Conservation (phyloP, 2,797 vertebrate genomes). For the Morelia viridis region DNA sequence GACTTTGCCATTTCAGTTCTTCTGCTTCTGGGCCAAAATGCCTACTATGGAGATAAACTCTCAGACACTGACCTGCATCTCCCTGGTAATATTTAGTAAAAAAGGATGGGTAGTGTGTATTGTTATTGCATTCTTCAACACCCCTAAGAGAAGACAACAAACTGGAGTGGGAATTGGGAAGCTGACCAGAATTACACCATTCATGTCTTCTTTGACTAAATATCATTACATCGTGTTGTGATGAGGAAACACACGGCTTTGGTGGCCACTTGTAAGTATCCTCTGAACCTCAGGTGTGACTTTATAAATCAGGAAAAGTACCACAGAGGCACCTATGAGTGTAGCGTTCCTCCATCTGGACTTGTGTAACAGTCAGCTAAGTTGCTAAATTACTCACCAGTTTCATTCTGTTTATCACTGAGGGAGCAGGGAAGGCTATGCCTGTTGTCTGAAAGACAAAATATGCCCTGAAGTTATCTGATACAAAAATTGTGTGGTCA, state of each 20-base stretch:
- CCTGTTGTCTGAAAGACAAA: conserved; percentile 71
- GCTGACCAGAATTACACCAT: not conserved
- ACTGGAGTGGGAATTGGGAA: not conserved
- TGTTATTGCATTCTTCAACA: not conserved
- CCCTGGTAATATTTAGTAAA: not conserved
- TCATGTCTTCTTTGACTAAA: not conserved
- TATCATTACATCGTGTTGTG: not conserved
- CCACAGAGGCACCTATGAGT: not conserved
- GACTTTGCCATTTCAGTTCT: not conserved
- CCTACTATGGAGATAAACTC: not conserved
- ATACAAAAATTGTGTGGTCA: not conserved
- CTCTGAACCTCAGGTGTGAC: not conserved
- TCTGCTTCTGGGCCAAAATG: not conserved
- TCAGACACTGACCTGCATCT: not conserved
- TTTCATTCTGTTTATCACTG: conserved; percentile 73
- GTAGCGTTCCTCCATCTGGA: not conserved
- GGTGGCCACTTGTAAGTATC: not conserved
- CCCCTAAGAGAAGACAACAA: not conserved
- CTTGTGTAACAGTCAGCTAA: not conserved
- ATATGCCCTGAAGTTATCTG: not conserved
- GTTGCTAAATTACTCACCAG: conserved; percentile 71
- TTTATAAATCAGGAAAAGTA: not conserved
- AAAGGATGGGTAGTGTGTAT: not conserved
- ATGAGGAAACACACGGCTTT: not conserved
- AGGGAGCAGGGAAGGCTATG: conserved; percentile 79